Evolutionary conservation across 2,888 invertebrate genomes (phyloP).

Genomic region (Eupithecia pulchellata): DNA sequence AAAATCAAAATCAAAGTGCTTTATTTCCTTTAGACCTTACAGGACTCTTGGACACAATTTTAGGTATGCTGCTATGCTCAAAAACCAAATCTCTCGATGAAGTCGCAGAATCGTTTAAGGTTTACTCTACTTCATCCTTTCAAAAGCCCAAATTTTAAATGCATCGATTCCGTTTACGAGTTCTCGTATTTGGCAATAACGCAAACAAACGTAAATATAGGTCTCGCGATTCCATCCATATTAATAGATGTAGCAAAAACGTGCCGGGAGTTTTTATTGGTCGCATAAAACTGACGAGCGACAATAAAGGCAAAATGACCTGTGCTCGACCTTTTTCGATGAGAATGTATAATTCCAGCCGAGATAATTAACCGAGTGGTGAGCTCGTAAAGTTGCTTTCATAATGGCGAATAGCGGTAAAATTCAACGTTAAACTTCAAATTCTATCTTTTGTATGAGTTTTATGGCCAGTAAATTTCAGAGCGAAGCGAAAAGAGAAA

Average conservation of each 20-base stretch:
- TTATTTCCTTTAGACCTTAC: too few relatives aligned
- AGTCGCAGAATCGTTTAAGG: not conserved
- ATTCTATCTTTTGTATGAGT: slow-evolving; percentile 6
- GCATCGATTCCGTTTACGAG: slow-evolving; percentile 38
- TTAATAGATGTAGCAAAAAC: slow-evolving; percentile 62
- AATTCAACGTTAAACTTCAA: slow-evolving; percentile 5
- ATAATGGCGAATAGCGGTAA: slow-evolving; percentile 19
- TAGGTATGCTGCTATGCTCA: not conserved
- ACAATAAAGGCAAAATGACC: slow-evolving; percentile 69
- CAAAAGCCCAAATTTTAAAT: slow-evolving; percentile 33
- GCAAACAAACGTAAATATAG: slow-evolving; percentile 53
- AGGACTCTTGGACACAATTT: too few relatives aligned
- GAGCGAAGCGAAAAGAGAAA: not conserved
- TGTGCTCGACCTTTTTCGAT: slow-evolving; percentile 61
- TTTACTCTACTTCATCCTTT: slow-evolving; percentile 15
- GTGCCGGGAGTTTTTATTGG: slow-evolving; percentile 67
- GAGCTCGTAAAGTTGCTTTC: slow-evolving; percentile 29
- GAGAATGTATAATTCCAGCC: slow-evolving; percentile 56
- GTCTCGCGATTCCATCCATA: slow-evolving; percentile 70
- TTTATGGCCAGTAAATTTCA: slow-evolving; percentile 10
- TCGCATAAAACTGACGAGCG: slow-evolving; percentile 63
- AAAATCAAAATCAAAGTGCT: too few relatives aligned
- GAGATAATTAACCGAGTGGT: slow-evolving; percentile 23
- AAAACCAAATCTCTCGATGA: not conserved
- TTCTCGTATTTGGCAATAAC: slow-evolving; percentile 43